Base-by-base conservation (phyloP, 2,113 vertebrate species). In the Otolemur garnettii region DNA sequence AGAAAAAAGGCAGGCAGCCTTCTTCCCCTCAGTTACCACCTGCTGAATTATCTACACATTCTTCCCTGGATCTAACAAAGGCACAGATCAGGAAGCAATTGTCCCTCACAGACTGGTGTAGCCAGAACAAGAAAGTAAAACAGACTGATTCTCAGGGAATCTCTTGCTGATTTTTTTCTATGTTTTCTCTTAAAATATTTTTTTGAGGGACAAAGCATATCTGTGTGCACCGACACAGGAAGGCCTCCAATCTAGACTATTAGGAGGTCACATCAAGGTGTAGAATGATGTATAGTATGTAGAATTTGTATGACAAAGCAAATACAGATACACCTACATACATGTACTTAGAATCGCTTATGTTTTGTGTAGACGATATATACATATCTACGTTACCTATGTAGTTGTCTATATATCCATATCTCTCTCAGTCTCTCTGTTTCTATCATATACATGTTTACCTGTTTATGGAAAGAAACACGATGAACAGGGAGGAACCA, bases 151-250 rank as follows among this genome's bases (percentile, higher is more conserved):
- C 85, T 92, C 42, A 5, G 90, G 19, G 30, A 80, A 62, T 78
- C 68, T 33, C 79, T 79, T 33, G 30, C 35, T n/a, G 21, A 80
- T 28, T 69, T 90, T 59, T 59, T 93, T 42, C 66, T 30, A 18
- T 84, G 72, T 60, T 92, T 88, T 95, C 55, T 28, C 64, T 90
- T 78, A 68, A 80, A n/a, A 22, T 35, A 57, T 26, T 71, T 78
- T 78, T 85, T 57, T 42, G 62, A 81, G 75, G 22, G 88, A 83
- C 12, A 75, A 85, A 85, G 42, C 35, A 4, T 69, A 59, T 77
- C 57, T n/a, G 19, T 59, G 35, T 69, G 77, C 53, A 53, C 26
- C 21, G 59, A 90, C 64, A 66, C 22, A 80, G 87, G 83, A 96
- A 79, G 26, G 10, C 69, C 78, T 78, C 30, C 13, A 72, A 38